A percentile compares a stretch with the other conserved stretches of the same genome.
Conservation (phyloP, 2,113 vertebrate genomes). For the Cercocebus atys region DNA sequence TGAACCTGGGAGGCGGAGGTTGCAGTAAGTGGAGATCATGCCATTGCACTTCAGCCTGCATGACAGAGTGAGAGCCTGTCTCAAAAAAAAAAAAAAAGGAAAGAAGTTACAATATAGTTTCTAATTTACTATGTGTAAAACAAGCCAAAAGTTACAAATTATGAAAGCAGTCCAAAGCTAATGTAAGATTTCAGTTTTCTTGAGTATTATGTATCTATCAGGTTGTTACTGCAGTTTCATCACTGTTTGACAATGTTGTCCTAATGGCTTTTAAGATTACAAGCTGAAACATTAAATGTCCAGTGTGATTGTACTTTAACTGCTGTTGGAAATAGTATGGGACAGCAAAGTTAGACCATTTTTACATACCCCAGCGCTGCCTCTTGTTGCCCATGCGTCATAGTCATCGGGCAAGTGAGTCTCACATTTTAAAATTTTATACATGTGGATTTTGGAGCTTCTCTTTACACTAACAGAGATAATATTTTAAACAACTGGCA, state of each 20-base stretch:
- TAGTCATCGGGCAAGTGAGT: background rate
- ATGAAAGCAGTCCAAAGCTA: background rate
- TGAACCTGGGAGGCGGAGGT: background rate
- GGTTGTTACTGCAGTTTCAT: background rate
- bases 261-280: background rate
- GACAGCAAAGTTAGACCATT: background rate
- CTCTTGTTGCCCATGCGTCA: background rate
- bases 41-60: too few relatives aligned
- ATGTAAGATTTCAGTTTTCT: background rate
- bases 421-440: background rate
- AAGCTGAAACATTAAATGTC: background rate
- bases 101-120: background rate
- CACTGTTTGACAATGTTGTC: background rate
- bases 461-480: background rate
- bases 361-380: background rate
- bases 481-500: background rate
- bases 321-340: background rate
- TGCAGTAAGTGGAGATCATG: too few relatives aligned
- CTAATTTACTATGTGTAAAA: background rate
- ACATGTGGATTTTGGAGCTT: background rate
- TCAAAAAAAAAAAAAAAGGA: too few relatives aligned
- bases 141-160: background rate
- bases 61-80: too few relatives aligned
- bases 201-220: background rate
- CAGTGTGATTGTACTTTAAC: background rate